Percentiles rank a stretch among this genome's conserved stretches.
Evolutionary conservation across 2,888 invertebrate species (phyloP).

Genomic region (Metopia argyrocephala): DNA sequence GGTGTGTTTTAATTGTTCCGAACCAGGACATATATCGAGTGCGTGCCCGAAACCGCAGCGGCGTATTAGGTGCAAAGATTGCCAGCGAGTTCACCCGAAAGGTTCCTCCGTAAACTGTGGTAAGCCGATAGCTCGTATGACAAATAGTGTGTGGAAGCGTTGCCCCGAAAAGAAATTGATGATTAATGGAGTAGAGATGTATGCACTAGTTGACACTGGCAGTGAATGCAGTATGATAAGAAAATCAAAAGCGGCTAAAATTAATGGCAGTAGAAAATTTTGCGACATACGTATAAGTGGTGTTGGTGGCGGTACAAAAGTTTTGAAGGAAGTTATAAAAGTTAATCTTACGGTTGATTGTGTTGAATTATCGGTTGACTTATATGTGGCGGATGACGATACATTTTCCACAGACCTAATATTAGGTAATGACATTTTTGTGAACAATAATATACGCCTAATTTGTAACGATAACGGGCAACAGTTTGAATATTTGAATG

Average conservation of each 20-base stretch:
- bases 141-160: too few species aligned
- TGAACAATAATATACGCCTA: not conserved
- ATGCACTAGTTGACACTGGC: slow-evolving; percentile 1
- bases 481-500: too few species aligned
- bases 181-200: too few species aligned
- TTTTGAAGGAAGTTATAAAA: too few species aligned
- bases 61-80: slow-evolving; percentile 7
- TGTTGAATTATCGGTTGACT: too few species aligned
- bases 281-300: too few species aligned
- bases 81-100: slow-evolving; percentile 2
- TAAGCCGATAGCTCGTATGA: not conserved
- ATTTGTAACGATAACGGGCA: not conserved
- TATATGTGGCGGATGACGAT: slow-evolving; percentile 51
- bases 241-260: too few species aligned
- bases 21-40: not conserved
- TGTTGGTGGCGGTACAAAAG: too few species aligned
- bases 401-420: slow-evolving; percentile 42
- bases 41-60: not conserved
- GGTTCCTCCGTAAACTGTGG: slow-evolving; percentile 14
- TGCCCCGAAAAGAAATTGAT: too few species aligned
- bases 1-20: slow-evolving; percentile 29
- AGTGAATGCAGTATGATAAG: too few species aligned
- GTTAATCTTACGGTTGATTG: too few species aligned
- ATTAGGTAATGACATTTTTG: slow-evolving; percentile 50
- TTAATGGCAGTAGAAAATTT: too few species aligned